Evolutionary conservation across 2,888 invertebrate species (phyloP), one percentile per base, ranked within the genome.

Genomic region (Camptogramma bilineatum): DNA sequence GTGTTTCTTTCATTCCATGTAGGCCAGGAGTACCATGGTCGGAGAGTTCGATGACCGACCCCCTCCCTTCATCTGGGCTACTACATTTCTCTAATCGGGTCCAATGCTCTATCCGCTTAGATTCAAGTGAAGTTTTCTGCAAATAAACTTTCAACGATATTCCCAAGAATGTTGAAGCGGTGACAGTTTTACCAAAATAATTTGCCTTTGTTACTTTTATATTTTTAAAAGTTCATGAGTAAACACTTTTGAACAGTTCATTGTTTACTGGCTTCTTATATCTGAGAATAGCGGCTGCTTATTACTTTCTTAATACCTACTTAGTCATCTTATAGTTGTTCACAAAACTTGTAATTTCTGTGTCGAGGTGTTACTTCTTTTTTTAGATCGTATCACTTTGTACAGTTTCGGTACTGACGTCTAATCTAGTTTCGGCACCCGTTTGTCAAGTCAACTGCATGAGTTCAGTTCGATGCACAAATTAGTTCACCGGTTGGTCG

Each of bases 1-100:
- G 48, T 54, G 16, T 65, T 66, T 63, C 66, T 66, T 62, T 55
- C 51, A 52, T 61, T 66, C 62, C 63, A 90, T 84, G 87, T 92
- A 88, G 92, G 91, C 88, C 86, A 93, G 88, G 88, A 91, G 90
- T 85, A 84, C 84, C 87, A 91, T 78, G 88, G 90, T 79, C 88
- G 82, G 75, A 65, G 75, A 75, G 92, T 82, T 90, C 89, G 65
- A 76, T 76, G 90, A 86, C 90, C 91, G 81, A 60, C 64, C 81
- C 80, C 77, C 78, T 77, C 80, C 74, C 73, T 74, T 76, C 74
- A 81, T 83, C 77, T 80, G 81, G 77, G 78, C 77, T 80, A 79
- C 84, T 81, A 86, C 88, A 85, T 89, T 88, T 90, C 89, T 90
- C 83, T 78, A 73, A 78, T 80, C 80, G 75, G 77, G 78, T 79